A percentile compares a stretch with the other conserved stretches of the same genome.
Evolutionary conservation across 2,113 vertebrate species (phyloP).

Genomic region (Hyperoodon ampullatus): DNA sequence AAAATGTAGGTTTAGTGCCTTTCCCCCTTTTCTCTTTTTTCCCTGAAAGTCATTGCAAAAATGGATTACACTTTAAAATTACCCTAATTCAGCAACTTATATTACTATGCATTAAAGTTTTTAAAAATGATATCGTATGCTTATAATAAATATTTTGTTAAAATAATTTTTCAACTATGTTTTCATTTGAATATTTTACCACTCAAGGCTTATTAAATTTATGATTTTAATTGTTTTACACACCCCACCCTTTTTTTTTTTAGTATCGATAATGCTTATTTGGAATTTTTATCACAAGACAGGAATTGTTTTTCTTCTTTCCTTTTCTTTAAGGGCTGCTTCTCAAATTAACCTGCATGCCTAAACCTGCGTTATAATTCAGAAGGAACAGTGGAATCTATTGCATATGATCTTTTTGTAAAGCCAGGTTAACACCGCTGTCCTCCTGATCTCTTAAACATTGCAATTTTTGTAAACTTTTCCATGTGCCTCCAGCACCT

Average conservation of each 20-base stretch:
- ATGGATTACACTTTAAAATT: constrained; percentile 37
- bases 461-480: constrained; percentile 61
- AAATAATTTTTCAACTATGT: not conserved
- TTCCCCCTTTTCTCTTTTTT: not conserved
- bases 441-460: constrained; percentile 24
- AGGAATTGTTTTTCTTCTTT: constrained; percentile 42
- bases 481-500: constrained; percentile 51
- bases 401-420: not conserved
- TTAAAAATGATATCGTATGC: constrained; percentile 33
- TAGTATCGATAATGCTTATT: constrained; percentile 7
- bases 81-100: not conserved
- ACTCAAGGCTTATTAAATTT: not conserved
- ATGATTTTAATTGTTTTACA: constrained; percentile 41
- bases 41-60: constrained; percentile 17
- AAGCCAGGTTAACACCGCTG: not conserved
- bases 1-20: not conserved
- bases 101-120: not conserved
- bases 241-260: not conserved
- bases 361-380: constrained; percentile 29
- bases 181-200: constrained; percentile 44
- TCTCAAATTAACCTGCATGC: constrained; percentile 49
- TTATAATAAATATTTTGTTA: constrained; percentile 1
- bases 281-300: constrained; percentile 53
- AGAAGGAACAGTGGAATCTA: not conserved
- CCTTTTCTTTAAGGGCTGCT: not conserved